These are phyloP conservation scores for Arge pagana DNA, from an alignment of 2,888 invertebrate species.

Conservation along the genomic window DNA sequence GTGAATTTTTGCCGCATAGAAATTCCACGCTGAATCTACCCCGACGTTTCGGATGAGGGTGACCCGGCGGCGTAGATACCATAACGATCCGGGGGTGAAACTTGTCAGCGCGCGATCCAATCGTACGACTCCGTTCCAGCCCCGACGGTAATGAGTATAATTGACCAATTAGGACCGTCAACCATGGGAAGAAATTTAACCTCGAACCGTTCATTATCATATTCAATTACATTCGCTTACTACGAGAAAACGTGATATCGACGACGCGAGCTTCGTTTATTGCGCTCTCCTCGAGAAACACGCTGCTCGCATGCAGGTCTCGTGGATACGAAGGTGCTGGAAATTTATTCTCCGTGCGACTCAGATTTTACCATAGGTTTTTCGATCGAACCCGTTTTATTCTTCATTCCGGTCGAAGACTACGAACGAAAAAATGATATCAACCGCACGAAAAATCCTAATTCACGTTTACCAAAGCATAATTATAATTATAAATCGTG, in stretches of 20 bases:
- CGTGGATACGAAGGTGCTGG: too few species aligned
- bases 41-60: neutral
- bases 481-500: too few species aligned
- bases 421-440: too few species aligned
- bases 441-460: too few species aligned
- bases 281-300: too few species aligned
- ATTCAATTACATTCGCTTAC: conserved; percentile 19
- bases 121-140: conserved; percentile 51
- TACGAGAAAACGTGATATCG: conserved; percentile 10
- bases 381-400: too few species aligned
- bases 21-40: conserved; percentile 1
- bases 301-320: too few species aligned
- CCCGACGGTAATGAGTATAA: conserved; percentile 58
- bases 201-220: conserved; percentile 36
- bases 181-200: conserved; percentile 44
- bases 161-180: conserved; percentile 57
- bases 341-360: too few species aligned
- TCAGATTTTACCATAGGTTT: too few species aligned
- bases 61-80: conserved; percentile 8
- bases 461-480: too few species aligned
- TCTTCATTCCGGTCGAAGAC: too few species aligned
- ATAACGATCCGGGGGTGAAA: conserved; percentile 27
- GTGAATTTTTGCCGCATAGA: conserved; percentile 18
- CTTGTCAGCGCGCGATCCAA: conserved; percentile 43
- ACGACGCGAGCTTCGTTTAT: conserved; percentile 1